Conservation (phyloP, 1,140 invertebrate genomes). For the Calephelis nemesis region DNA sequence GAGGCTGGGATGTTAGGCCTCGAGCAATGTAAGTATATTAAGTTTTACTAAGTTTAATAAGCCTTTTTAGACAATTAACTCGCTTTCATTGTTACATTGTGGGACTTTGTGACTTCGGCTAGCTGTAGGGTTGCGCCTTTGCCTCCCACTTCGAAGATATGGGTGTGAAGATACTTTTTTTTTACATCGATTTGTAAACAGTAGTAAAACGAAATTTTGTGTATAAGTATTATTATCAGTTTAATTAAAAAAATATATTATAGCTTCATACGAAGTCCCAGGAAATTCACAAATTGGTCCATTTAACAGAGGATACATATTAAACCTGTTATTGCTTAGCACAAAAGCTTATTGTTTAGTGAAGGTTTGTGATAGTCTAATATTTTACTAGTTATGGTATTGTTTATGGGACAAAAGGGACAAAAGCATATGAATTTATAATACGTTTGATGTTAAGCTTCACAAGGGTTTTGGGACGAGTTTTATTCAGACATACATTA, state of each 20-base stretch:
- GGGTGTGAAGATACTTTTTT: too few species aligned
- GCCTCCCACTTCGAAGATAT: too few species aligned
- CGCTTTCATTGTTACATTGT: too few species aligned
- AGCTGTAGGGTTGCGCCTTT: too few species aligned
- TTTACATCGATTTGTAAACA: too few species aligned
- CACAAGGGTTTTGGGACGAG: slow-evolving; percentile 29
- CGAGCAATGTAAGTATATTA: too few species aligned
- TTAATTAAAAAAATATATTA: not conserved
- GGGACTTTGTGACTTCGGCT: too few species aligned
- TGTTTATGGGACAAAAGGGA: slow-evolving; percentile 37
- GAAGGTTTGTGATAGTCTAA: slow-evolving; percentile 30
- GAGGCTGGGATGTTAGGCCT: too few species aligned
- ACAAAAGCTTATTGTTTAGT: slow-evolving; percentile 11
- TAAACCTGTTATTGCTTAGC: not conserved
- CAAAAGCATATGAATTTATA: slow-evolving; percentile 57
- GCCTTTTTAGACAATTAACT: too few species aligned
- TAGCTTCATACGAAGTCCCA: not conserved
- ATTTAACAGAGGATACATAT: not conserved
- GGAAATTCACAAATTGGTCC: not conserved
- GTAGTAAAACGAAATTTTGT: too few species aligned
- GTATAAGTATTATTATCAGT: too few species aligned
- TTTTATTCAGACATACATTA: slow-evolving; percentile 47
- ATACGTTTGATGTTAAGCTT: slow-evolving; percentile 47
- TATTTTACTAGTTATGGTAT: slow-evolving; percentile 36
- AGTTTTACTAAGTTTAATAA: too few species aligned